Percentiles rank a stretch among this genome's conserved stretches.
Conservation (phyloP, 35 echinoderm and acorn worm species). For the Stichopus chloronotus region DNA sequence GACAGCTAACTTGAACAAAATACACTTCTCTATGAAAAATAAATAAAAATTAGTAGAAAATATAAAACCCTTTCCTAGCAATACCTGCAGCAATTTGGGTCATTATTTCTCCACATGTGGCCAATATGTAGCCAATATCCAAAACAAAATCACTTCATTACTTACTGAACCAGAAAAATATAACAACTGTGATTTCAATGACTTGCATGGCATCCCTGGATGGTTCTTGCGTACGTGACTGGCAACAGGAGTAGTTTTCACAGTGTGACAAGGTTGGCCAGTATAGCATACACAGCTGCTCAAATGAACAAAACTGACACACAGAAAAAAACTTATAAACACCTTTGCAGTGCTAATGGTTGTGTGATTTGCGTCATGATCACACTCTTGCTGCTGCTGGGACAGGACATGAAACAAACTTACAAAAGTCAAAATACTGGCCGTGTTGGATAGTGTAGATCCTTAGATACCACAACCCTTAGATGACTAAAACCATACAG, state of each 20-base stretch:
- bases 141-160: too few species aligned
- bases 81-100: too few species aligned
- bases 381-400: background rate
- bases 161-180: too few species aligned
- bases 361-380: background rate
- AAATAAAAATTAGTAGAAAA: too few species aligned
- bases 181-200: background rate
- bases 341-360: background rate
- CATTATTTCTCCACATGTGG: too few species aligned
- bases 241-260: background rate
- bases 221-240: background rate
- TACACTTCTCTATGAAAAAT: too few species aligned
- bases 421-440: background rate
- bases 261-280: background rate
- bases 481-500: too few species aligned
- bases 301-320: background rate
- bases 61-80: too few species aligned
- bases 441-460: background rate
- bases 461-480: too few species aligned
- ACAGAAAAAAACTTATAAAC: background rate
- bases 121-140: too few species aligned
- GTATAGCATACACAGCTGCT: constrained; percentile 21
- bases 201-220: background rate
- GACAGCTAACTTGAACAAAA: too few species aligned
- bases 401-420: background rate